A percentile compares a stretch with the other conserved stretches of the same genome.
Conservation (phyloP, 2,888 invertebrate genomes). For the Protophormia terraenovae region DNA sequence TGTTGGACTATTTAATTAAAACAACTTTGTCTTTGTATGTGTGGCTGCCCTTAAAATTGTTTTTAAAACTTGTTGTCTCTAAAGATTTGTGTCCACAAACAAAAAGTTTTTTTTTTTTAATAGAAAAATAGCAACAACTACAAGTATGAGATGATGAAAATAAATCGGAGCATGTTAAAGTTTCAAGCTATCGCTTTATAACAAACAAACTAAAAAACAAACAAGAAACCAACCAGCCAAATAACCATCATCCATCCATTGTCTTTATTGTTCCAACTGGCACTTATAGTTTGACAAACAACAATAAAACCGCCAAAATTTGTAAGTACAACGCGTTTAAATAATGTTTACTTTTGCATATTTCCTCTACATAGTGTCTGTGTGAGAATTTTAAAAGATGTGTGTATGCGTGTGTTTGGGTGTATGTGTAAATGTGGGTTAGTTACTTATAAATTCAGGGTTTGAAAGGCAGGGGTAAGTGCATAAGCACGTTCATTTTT, state of each 20-base stretch:
- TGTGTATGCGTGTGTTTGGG: background rate
- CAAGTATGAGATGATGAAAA: background rate
- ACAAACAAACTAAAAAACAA: too few relatives aligned
- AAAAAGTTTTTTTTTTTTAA: conserved; percentile 4
- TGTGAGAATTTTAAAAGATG: too few relatives aligned
- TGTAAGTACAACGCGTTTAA: conserved; percentile 49
- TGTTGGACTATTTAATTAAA: conserved; percentile 41
- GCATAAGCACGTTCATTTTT: conserved; percentile 2
- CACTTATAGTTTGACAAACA: conserved; percentile 59
- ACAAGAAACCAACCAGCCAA: too few relatives aligned
- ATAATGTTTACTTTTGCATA: conserved; percentile 43
- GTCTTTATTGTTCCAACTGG: conserved; percentile 28
- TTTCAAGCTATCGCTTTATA: background rate
- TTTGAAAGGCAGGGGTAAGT: background rate
- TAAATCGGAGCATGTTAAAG: background rate
- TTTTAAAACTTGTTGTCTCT: conserved; percentile 28
- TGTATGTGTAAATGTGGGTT: background rate
- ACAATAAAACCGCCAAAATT: conserved; percentile 61
- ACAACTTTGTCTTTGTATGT: conserved; percentile 25
- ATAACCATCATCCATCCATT: background rate
- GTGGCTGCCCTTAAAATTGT: conserved; percentile 3
- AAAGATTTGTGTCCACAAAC: conserved; percentile 19
- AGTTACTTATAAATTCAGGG: background rate
- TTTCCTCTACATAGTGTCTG: background rate
- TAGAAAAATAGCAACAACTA: background rate